phyloP scores from a whole-genome alignment of 2,888 invertebrate species.

The Agrotis exclamationis region DNA sequence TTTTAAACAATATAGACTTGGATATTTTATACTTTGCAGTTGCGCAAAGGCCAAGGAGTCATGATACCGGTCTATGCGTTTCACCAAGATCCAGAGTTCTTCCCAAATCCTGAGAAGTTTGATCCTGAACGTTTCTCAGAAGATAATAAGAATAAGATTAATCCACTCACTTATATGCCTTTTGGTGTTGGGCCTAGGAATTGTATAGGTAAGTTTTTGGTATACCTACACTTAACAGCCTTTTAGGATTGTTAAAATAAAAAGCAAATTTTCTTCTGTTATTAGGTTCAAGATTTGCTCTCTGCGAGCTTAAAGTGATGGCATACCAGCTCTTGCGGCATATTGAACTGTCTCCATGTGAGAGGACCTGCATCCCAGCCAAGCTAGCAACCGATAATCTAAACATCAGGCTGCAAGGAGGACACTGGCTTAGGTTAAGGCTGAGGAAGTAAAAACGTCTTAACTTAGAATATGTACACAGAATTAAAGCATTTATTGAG shows the following conservation, averaged over 20 bases:
- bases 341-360: constrained; percentile 75
- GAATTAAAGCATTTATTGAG: neutral
- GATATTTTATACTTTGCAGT: constrained; percentile 53
- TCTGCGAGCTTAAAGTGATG: constrained; percentile 82
- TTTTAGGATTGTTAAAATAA: neutral
- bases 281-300: constrained; percentile 80
- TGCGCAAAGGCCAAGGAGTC: constrained; percentile 75
- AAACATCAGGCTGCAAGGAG: constrained; percentile 74
- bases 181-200: constrained; percentile 92
- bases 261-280: neutral
- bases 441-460: constrained; percentile 32
- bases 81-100: constrained; percentile 89
- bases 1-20: neutral
- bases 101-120: constrained; percentile 89
- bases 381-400: constrained; percentile 67
- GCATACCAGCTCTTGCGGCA: constrained; percentile 77
- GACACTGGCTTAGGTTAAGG: constrained; percentile 76
- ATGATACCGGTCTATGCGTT: constrained; percentile 82
- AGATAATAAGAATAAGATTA: constrained; percentile 87
- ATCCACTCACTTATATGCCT: constrained; percentile 84
- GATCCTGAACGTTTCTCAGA: constrained; percentile 91
- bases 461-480: neutral
- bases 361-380: constrained; percentile 74
- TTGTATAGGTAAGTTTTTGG: constrained; percentile 88
- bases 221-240: constrained; percentile 46